Base-by-base conservation (phyloP, 2,113 vertebrate species). In the Excalfactoria chinensis region DNA sequence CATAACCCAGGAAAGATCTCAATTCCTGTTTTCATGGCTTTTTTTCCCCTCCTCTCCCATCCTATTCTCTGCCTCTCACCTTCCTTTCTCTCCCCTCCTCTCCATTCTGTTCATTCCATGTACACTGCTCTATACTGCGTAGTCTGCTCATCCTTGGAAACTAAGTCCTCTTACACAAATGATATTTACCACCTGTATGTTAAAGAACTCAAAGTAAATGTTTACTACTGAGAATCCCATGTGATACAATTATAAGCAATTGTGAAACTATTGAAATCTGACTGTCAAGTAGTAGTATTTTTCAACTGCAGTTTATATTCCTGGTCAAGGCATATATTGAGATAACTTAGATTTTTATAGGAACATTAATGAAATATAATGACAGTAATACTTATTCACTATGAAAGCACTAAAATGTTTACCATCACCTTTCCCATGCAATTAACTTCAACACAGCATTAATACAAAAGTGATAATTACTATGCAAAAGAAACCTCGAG, bases 281-380 rank as follows among this genome's bases (percentile, higher is more conserved):
- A 30, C 30, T 81, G 55, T 16, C 23, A 66, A 53, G 11, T 32
- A 44, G 35, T 19, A 74, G 22, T 32, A 64, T 71, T 86, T 76
- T 76, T 56, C n/a, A 81, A 46, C 9, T 43, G 25, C 21, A 66
- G 20, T 30, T 68, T n/a, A 43, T 9, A 90, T 21, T 84, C 19
- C 17, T 44, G 46, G 55, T 67, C 44, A 90, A 75, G 32, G 72
- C 34, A 8, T 8, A 1, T 53, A 79, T 55, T 86, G 43, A 90
- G 80, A 49, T 72, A 69, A 58, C 73, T 69, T 62, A 63, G 41
- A 75, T 69, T 77, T 86, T 91, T 90, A 94, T 94, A 76, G 72
- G 60, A 86, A 35, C 35, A 64, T 40, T 53, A 90, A 74, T 62
- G 48, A 95, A 92, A 62, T 66, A 58, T 32, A 82, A 58, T 86